Evolutionary conservation across 2,797 vertebrate species (phyloP).

Genomic region (Melanotaenia maccullochi): DNA sequence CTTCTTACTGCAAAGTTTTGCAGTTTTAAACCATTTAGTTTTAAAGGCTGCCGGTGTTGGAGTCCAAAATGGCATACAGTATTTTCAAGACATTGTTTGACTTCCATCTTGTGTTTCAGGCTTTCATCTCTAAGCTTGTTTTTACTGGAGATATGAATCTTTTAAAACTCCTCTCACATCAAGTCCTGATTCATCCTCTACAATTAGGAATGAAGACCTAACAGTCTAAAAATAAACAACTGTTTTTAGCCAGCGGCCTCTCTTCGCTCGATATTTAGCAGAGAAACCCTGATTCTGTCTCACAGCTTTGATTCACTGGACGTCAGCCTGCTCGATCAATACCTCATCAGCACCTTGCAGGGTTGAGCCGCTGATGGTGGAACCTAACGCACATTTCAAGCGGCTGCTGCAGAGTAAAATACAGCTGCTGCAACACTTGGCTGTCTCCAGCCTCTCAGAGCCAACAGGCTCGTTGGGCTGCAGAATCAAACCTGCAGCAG

Average conservation of each 20-base stretch:
- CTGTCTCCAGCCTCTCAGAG: not conserved
- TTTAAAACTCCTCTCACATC: not conserved
- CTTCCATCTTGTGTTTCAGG: not conserved
- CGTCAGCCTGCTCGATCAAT: slow-evolving; percentile 1
- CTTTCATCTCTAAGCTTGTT: not conserved
- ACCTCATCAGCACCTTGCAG: slow-evolving; percentile 35
- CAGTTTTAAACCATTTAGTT: no score
- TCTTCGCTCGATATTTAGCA: slow-evolving; percentile 25
- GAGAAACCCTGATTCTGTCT: slow-evolving; percentile 31
- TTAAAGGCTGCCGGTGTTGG: no score
- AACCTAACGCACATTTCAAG: not conserved
- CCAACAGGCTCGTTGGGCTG: not conserved
- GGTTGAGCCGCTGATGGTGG: slow-evolving; percentile 5
- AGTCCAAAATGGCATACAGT: not conserved
- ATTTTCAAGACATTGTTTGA: not conserved
- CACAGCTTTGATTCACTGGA: slow-evolving; percentile 11
- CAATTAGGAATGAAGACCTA: not conserved
- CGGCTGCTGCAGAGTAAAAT: not conserved
- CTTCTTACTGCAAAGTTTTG: no score
- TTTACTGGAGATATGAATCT: not conserved
- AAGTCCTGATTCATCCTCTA: not conserved
- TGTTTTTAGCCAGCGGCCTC: not conserved
- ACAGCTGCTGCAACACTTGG: not conserved
- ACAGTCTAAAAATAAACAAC: not conserved
- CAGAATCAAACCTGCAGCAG: no score